Conservation (phyloP, 2,797 vertebrate species). For the Thripadectes ignobilis region DNA sequence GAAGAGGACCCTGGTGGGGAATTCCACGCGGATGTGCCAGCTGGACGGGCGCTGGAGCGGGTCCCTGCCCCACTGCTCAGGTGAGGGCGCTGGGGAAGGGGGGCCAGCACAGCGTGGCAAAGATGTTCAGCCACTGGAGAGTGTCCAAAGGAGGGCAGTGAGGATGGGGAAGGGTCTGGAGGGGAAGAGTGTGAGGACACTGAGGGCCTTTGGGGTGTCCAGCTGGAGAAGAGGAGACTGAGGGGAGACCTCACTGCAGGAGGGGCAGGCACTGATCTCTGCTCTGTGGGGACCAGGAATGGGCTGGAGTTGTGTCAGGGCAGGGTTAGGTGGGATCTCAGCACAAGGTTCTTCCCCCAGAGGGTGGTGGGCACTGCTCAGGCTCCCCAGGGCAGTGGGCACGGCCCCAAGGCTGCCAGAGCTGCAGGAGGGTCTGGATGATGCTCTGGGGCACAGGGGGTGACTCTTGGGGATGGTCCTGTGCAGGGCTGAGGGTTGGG, state of each 20-base stretch:
- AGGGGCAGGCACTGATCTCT: not conserved
- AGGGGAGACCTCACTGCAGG: not conserved
- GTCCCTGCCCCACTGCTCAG: conserved; percentile 94
- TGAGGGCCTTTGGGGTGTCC: not conserved
- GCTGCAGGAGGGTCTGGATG: not conserved
- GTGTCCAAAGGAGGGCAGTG: not conserved
- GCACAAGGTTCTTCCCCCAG: not conserved
- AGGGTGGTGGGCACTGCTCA: not conserved
- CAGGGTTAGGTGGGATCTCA: not conserved
- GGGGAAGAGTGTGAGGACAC: not conserved
- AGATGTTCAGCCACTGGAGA: too few relatives aligned
- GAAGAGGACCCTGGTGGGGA: conserved; percentile 86
- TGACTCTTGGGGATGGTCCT: not conserved
- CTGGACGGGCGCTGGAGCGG: conserved; percentile 95
- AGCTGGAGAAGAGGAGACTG: not conserved
- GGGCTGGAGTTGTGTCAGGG: not conserved
- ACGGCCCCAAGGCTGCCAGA: not conserved
- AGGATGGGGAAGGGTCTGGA: not conserved
- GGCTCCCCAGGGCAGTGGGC: not conserved
- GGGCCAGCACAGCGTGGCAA: not conserved
- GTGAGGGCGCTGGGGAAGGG: conserved; percentile 26
- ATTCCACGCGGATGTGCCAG: conserved; percentile 94
- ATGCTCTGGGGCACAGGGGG: not conserved
- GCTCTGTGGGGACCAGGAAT: not conserved
- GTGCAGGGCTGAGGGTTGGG: not conserved